Conservation (phyloP, 2,113 vertebrate species). For the Coptodon bakossiorum region DNA sequence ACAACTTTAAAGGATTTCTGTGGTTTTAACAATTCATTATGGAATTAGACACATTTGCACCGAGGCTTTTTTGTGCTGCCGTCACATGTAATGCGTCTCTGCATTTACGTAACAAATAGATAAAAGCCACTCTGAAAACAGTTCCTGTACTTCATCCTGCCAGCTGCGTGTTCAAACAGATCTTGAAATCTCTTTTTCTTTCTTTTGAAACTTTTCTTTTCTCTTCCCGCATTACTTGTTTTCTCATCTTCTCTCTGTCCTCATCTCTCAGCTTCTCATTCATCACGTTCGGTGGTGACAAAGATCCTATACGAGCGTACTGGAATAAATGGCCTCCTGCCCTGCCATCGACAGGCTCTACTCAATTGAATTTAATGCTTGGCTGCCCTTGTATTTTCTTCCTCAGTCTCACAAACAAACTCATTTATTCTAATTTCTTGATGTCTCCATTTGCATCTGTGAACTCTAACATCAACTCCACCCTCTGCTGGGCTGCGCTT, state of each 20-base stretch:
- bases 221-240: not conserved
- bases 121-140: not conserved
- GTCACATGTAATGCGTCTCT: rapidly evolving
- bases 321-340: constrained; percentile 51
- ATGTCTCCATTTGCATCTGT: constrained; percentile 45
- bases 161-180: not conserved
- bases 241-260: not conserved
- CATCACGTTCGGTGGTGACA: constrained; percentile 44
- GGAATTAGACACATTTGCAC: not conserved
- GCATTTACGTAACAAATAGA: rapidly evolving
- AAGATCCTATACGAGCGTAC: constrained; percentile 19
- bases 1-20: not conserved
- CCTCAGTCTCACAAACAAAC: constrained; percentile 33
- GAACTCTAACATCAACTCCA: constrained; percentile 18
- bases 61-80: not conserved
- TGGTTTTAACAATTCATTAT: not conserved
- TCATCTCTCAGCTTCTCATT: constrained; percentile 22
- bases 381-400: constrained; percentile 50
- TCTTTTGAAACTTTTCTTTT: not conserved
- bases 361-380: constrained; percentile 60
- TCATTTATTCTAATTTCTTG: constrained; percentile 57
- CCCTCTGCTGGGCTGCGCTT: not conserved
- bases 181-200: not conserved
- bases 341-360: constrained; percentile 38
- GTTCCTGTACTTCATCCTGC: not conserved